Base-by-base conservation (phyloP, 1,140 invertebrate species). In the Lasioglossum baleicum region DNA sequence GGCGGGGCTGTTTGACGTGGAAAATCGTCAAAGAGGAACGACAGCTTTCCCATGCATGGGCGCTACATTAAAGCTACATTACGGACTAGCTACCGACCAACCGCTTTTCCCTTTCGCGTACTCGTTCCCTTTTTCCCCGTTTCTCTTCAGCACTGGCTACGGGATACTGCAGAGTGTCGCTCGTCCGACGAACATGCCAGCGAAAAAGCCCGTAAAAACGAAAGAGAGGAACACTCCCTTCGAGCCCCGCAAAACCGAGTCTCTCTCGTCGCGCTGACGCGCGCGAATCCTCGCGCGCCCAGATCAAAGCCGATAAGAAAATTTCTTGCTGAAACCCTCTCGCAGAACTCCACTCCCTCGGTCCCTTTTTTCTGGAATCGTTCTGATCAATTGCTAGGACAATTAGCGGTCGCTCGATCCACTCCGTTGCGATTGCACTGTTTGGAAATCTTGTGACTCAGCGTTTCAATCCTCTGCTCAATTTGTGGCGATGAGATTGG, bases 41-140 rank as follows among this genome's bases (percentile, higher is more conserved):
- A 66, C 76, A 70, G 61, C 53, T 44, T 72, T 71, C 53, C 75
- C 44, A 20, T 44, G 65, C 56, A 48, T 75, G 81, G 71, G 85
- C 82, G 85, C 80, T 83, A 83, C 89, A 89, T 90, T 89, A 89
- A 90, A 90, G 87, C 85, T 85, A 83, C 88, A 89, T 88, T 87
- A 88, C 83, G 76, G 40, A 66, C 67, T 78, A 67, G 80, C 61
- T 87, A 78, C 83, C 81, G 79, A 31, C 63, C 31, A 22, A 68
- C 66, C 66, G 66, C 69, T 82, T 72, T 31, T 31, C 67, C 22
- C 53, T n/a, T 35, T 51, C 68, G n/a, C 68, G 48, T 8, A 7
- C 26, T 53, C 51, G 6, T 26, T 63, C 26, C 56, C 8, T 35
- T 69, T 67, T 17, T 31, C 11, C 7, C 61, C 0, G 22, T 20